Evolutionary conservation across 2,888 invertebrate genomes (phyloP).

Genomic region (Lasius platythorax): DNA sequence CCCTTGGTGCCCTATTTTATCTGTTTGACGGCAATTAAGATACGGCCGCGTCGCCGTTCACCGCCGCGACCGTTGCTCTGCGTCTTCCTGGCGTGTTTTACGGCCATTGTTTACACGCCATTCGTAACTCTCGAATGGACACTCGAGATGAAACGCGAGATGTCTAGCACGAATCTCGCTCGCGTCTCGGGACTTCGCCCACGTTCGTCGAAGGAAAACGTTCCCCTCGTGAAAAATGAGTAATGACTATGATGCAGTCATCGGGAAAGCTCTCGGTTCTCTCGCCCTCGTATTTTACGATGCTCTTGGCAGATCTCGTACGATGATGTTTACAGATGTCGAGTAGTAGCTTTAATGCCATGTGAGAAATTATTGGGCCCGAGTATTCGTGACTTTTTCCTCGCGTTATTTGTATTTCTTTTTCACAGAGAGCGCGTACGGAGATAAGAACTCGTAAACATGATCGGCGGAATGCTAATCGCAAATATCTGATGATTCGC

Average conservation of each 20-base stretch:
- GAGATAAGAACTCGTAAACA: neutral
- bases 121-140: constrained; percentile 30
- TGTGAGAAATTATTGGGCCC: neutral
- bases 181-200: constrained; percentile 14
- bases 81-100: constrained; percentile 65
- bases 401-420: constrained; percentile 23
- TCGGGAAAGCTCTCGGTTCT: constrained; percentile 12
- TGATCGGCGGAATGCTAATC: constrained; percentile 26
- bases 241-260: neutral
- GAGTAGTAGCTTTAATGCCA: constrained; percentile 10
- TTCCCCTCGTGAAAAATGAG: constrained; percentile 17
- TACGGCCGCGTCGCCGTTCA: constrained; percentile 42
- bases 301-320: constrained; percentile 6
- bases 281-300: constrained; percentile 29
- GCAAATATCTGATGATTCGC: constrained; percentile 9
- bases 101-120: constrained; percentile 70
- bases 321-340: constrained; percentile 23
- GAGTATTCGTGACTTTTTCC: constrained; percentile 2
- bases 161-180: constrained; percentile 8
- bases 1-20: constrained; percentile 35
- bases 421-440: neutral
- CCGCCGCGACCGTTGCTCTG: constrained; percentile 26
- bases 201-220: neutral
- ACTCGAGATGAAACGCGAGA: constrained; percentile 17
- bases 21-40: constrained; percentile 64